A percentile compares a stretch with the other conserved stretches of the same genome.
These are phyloP conservation scores for Psephotus haematonotus DNA, from an alignment of 2,113 vertebrate species.

Conservation along the genomic window DNA sequence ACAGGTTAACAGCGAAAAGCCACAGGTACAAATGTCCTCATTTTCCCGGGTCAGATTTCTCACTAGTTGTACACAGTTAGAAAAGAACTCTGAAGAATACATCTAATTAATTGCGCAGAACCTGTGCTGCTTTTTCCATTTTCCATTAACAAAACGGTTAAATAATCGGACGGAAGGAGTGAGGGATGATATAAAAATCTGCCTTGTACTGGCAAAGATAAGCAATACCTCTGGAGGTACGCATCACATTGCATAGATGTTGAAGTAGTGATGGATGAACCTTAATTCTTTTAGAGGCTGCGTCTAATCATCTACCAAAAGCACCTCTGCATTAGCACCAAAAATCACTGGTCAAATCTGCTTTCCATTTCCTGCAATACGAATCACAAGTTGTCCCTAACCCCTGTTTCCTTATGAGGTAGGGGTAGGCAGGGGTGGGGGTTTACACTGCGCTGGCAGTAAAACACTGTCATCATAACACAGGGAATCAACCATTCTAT, in stretches of 20 bases:
- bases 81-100: background rate
- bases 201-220: background rate
- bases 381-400: background rate
- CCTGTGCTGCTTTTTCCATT: background rate
- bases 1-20: background rate
- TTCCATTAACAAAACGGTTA: background rate
- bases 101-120: background rate
- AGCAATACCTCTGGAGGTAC: background rate
- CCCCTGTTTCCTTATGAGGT: accelerated
- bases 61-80: background rate
- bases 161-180: background rate
- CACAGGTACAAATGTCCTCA: accelerated
- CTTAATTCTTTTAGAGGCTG: background rate
- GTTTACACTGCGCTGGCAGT: background rate
- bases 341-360: background rate
- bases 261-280: background rate
- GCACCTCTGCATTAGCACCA: accelerated
- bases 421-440: background rate
- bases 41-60: background rate
- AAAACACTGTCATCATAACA: background rate
- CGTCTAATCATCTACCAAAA: background rate
- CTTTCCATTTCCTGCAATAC: background rate
- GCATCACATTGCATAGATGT: background rate
- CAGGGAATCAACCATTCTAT: background rate
- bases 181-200: background rate